Percentiles rank a stretch among this genome's conserved stretches.
Evolutionary conservation across 1,140 invertebrate genomes (phyloP).

Genomic region (Cydia amplana): DNA sequence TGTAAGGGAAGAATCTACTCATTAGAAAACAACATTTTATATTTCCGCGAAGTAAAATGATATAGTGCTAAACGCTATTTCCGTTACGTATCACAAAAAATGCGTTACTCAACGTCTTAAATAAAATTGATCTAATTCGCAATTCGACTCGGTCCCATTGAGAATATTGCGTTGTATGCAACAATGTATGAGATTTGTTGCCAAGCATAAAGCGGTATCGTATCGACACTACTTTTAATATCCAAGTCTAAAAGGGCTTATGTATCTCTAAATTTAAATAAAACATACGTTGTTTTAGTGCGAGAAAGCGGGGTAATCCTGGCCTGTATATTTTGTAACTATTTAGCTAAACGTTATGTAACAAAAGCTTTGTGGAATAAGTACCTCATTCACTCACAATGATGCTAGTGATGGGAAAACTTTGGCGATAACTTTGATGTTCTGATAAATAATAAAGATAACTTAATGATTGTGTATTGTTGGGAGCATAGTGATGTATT

Average conservation of each 20-base stretch:
- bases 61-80: background rate
- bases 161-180: constrained; percentile 13
- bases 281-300: background rate
- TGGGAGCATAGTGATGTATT: background rate
- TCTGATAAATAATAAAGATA: constrained; percentile 4
- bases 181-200: constrained; percentile 23
- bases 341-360: constrained; percentile 51
- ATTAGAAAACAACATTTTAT: background rate
- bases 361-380: constrained; percentile 53
- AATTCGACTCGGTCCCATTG: constrained; percentile 30
- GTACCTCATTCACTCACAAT: constrained; percentile 47
- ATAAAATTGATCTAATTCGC: constrained; percentile 27
- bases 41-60: background rate
- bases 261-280: background rate
- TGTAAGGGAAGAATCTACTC: background rate
- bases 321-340: constrained; percentile 46
- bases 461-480: background rate
- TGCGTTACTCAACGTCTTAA: constrained; percentile 6
- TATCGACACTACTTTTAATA: background rate
- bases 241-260: background rate
- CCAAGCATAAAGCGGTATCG: constrained; percentile 15
- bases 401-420: constrained; percentile 39
- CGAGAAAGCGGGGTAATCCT: constrained; percentile 36
- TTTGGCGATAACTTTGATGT: constrained; percentile 1
- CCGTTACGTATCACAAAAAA: constrained; percentile 1